Base-by-base conservation (phyloP, 2,888 invertebrate genomes). In the Athrips mouffetella region DNA sequence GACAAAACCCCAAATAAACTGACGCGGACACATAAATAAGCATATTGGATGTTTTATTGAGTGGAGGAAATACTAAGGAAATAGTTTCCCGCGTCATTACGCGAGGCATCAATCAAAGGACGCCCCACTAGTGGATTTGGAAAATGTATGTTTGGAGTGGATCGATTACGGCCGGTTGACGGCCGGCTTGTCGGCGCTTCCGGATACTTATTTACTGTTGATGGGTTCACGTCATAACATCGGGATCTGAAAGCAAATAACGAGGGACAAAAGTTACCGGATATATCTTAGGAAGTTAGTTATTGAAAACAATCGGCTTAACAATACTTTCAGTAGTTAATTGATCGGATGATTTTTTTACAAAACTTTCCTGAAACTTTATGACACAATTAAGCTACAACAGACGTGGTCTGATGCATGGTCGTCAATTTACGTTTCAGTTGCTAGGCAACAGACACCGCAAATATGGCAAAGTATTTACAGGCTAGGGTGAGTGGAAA, bases 41-140 rank as follows among this genome's bases (percentile, higher is more conserved):
- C 83, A 84, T 82, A 82, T 84, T 86, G 73, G 80, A 84, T 80
- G 84, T 84, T 86, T 86, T 84, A 86, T 87, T 83, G 83, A 86
- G 83, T 85, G 70, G 73, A 82, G 87, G 88, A 87, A 87, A 87
- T 82, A 79, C 76, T 77, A 73, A 82, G 87, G 86, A 87, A 88
- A 86, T 84, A 84, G 84, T 85, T 86, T 80, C 79, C 75, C 79
- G 82, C 73, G 75, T 87, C 84, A 87, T 86, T 86, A 87, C 79
- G 73, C 70, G 63, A 66, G 70, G 68, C 84, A 88, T 88, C 87
- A 84, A 88, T 87, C 88, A 86, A 80, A 74, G 73, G 69, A 67
- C 67, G 70, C 63, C 65, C 65, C 65, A 66, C 64, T 61, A 33
- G 65, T 58, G 60, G 71, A 71, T 76, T 78, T 73, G 62, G 66